Evolutionary conservation across 2,797 vertebrate species (phyloP).

Genomic region (Enteromius trimaculatus): DNA sequence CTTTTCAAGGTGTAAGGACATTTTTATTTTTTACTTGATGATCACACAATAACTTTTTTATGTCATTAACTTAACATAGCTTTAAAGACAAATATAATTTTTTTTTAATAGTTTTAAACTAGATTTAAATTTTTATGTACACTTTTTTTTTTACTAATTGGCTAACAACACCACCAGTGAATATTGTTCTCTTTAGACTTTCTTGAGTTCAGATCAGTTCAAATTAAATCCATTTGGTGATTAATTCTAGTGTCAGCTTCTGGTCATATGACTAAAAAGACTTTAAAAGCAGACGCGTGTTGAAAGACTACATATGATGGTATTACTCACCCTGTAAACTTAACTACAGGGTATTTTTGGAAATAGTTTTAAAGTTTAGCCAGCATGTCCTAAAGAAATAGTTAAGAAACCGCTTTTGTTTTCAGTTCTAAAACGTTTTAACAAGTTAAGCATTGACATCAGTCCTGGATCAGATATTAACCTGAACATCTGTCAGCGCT

Average conservation of each 20-base stretch:
- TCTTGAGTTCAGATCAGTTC: background rate
- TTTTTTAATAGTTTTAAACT: background rate
- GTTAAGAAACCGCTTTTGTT: background rate
- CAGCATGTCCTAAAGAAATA: conserved; percentile 5
- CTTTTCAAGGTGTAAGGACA: too few relatives aligned
- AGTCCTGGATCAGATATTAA: conserved; percentile 22
- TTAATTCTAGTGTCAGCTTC: conserved; percentile 9
- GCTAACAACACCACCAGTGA: background rate
- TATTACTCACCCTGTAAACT: conserved; percentile 19
- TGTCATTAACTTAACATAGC: background rate
- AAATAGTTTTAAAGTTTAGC: conserved; percentile 5
- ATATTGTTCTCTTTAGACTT: background rate
- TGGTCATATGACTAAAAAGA: conserved; percentile 28
- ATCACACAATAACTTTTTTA: too few relatives aligned
- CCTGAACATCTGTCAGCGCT: conserved; percentile 2
- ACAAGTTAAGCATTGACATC: background rate
- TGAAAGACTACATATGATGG: conserved; percentile 29
- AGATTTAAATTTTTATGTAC: background rate
- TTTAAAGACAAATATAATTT: background rate
- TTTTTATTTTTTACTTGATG: background rate
- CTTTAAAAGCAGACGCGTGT: background rate
- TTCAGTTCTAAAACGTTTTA: background rate
- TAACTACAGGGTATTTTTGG: conserved; percentile 8
- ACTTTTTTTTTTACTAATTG: background rate
- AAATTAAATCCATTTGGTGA: conserved; percentile 6